Base-by-base conservation (phyloP, 2,113 vertebrate genomes). In the Syngnathus floridae region DNA sequence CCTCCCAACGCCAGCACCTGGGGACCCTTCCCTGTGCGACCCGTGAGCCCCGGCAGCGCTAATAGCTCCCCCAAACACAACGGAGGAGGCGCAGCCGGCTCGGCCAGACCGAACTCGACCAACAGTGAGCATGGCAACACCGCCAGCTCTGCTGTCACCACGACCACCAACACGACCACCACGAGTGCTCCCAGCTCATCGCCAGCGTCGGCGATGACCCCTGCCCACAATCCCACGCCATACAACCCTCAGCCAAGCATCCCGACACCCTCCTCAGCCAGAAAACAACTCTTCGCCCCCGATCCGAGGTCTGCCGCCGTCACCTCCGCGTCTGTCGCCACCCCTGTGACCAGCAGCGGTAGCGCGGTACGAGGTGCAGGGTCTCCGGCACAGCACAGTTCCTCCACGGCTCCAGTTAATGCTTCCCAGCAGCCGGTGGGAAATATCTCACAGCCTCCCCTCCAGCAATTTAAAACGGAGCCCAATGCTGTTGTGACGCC, bases 21-120 rank as follows among this genome's bases (percentile, higher is more conserved):
- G 97, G 97, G 97, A 72, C 95, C 96, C 68, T 99, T 99, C 82
- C 95, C 97, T 3, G 96, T 99, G 82, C 93, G 96, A 83, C 95
- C 97, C 60, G 95, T 98, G 78, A 98, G 95, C 83, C 95, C 96
- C 1, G 93, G 95, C 82, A 98, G 95, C 69, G 91, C 94, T 58
- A 98, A 93, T 85, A 92, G 92, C 88, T 98, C 96, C 83, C 96
- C 95, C 74, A 99, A 99, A 83, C 96, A 98, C 91, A 97, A 91
- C 0, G 92, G 90, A 43, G 87, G 89, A 1, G 71, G 63, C 48
- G 60, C 64, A 0, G 72, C 66, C 19, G 69, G 81, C 48, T 82
- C 81, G 75, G 74, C 78, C 38, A 67, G 85, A 55, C 64, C 83
- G 57, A 84, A 74, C 70, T 76, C 81, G 0, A 70, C 66, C 55